Evolutionary conservation across 2,113 vertebrate genomes (phyloP), one percentile per base, ranked within the genome.

Genomic region (Phalacrocorax aristotelis): DNA sequence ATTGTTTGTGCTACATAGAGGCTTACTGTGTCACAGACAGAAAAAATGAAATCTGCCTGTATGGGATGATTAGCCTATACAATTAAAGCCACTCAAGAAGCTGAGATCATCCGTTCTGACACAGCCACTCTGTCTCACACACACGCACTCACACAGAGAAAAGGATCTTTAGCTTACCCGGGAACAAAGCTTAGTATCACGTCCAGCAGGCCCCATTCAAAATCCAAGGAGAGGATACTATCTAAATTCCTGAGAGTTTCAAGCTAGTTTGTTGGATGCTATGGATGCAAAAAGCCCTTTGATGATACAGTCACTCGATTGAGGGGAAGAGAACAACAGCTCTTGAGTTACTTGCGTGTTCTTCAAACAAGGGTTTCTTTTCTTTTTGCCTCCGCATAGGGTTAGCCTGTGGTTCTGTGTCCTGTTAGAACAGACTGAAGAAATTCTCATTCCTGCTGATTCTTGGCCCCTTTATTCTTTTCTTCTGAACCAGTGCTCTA

Each of bases 71-170:
- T 11, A 93, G 55, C 57, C 64, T 74, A 2, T 10, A 85, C 93
- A 94, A 85, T 93, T 93, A 72, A 14, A 71, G 64, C 11, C 90
- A 42, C 94, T 95, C 90, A 2, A 82, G 92, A 87, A 80, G 58
- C 90, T 96, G 95, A 95, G 91, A n/a, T 89, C 96, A 93, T 29
- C 95, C 84, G 7, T 44, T 71, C 89, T 80, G 83, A 51, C 91
- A 25, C 66, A 77, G 87, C 25, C 65, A 44, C 96, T 95, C 74
- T 11, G 75, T 83, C 70, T 89, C 87, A 16, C 58, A 16, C 77
- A 48, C 76, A 23, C 3, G 7, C 68, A 1, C 46, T 62, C 2
- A 1, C 14, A 23, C 58, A 58, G 15, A 38, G 57, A 66, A 85
- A 79, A 85, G 65, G 60, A 81, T 60, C 61, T 54, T 18, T 27